These are phyloP conservation scores for Ptychodera flava DNA, from an alignment of 35 echinoderm and acorn worm genomes.

Conservation along the genomic window DNA sequence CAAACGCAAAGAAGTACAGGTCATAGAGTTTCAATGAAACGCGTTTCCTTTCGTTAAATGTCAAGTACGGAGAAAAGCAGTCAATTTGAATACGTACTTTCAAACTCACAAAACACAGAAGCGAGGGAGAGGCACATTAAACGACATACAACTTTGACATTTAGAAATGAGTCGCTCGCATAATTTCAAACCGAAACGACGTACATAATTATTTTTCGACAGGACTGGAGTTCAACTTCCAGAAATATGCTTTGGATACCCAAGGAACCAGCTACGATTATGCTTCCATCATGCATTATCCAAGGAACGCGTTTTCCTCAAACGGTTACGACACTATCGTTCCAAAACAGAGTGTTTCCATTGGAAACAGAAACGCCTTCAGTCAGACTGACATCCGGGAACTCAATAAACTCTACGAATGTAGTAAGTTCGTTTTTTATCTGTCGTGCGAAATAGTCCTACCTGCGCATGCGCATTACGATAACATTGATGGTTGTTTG, in stretches of 20 bases:
- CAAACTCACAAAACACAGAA: too few relatives aligned
- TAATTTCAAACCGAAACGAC: too few relatives aligned
- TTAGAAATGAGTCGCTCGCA: too few relatives aligned
- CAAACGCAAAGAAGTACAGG: too few relatives aligned
- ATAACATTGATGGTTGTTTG: not conserved
- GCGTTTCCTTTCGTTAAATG: too few relatives aligned
- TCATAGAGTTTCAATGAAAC: too few relatives aligned
- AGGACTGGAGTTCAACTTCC: constrained; percentile 33
- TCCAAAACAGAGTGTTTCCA: constrained; percentile 25
- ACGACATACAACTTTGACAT: too few relatives aligned
- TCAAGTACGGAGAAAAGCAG: too few relatives aligned
- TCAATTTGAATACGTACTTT: too few relatives aligned
- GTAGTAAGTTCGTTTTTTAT: constrained; percentile 38
- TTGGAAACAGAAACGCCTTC: constrained; percentile 63
- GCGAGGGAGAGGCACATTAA: too few relatives aligned
- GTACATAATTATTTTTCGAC: too few relatives aligned
- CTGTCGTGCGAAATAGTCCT: not conserved
- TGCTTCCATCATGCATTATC: constrained; percentile 82
- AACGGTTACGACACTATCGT: constrained; percentile 63
- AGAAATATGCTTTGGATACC: constrained; percentile 47
- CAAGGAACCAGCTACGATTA: constrained; percentile 65
- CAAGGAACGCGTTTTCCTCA: constrained; percentile 40
- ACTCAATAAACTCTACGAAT: constrained; percentile 74
- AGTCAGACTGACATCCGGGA: constrained; percentile 64
- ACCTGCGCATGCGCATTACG: not conserved